Percentiles rank a stretch among this genome's conserved stretches.
phyloP scores from a whole-genome alignment of 1,140 invertebrate genomes.

The Lerema accius region DNA sequence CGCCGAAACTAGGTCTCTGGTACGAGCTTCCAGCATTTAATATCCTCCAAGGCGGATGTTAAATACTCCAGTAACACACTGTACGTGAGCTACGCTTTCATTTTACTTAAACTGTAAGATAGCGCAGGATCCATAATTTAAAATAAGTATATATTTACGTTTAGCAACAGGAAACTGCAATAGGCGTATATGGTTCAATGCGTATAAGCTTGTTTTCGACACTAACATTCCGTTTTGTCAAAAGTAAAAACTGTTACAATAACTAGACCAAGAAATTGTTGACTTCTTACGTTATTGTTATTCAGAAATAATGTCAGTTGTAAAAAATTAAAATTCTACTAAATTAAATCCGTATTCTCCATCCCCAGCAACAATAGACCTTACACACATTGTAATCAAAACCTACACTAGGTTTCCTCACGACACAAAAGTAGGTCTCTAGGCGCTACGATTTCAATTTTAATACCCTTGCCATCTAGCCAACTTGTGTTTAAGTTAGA shows the following conservation, averaged over 20 bases:
- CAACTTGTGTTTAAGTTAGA: conserved; percentile 18
- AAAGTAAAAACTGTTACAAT: too few relatives aligned
- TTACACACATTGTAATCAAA: not conserved
- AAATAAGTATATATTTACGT: not conserved
- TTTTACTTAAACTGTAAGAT: not conserved
- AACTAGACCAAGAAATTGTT: too few relatives aligned
- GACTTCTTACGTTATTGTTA: too few relatives aligned
- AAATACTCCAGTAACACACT: conserved; percentile 2
- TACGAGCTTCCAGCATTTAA: conserved; percentile 22
- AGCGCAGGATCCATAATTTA: not conserved
- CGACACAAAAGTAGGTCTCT: conserved; percentile 5
- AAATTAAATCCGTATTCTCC: not conserved
- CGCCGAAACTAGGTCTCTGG: conserved; percentile 22
- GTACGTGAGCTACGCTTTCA: not conserved
- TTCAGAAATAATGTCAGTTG: too few relatives aligned
- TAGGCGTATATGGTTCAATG: not conserved
- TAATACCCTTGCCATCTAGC: conserved; percentile 11
- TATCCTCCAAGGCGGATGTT: conserved; percentile 25
- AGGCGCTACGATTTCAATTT: conserved; percentile 2
- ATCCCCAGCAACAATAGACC: not conserved
- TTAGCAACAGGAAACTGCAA: not conserved
- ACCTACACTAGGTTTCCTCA: not conserved
- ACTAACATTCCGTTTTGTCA: too few relatives aligned
- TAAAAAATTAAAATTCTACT: not conserved
- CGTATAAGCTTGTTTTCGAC: not conserved